Evolutionary conservation across 2,888 invertebrate genomes (phyloP).

Genomic region (Steromphala cineraria): DNA sequence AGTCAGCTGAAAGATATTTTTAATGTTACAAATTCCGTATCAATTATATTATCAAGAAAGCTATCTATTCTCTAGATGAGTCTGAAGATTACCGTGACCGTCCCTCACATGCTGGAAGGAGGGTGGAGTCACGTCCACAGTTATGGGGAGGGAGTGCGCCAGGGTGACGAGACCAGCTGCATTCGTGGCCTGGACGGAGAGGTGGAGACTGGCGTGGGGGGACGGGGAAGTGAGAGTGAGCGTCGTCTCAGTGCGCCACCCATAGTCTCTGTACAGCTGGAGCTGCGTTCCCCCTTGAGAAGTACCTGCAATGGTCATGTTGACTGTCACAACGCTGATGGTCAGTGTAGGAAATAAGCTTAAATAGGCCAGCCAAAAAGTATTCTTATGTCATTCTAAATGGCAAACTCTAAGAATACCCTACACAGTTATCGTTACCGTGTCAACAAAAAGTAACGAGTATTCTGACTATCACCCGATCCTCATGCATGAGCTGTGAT

Average conservation of each 20-base stretch:
- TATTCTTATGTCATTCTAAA: neutral
- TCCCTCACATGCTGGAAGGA: constrained; percentile 43
- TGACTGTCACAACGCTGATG: no score
- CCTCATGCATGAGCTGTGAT: no score
- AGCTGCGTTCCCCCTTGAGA: constrained; percentile 47
- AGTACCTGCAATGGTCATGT: constrained; percentile 38
- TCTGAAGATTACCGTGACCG: constrained; percentile 24
- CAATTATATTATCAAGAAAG: no score
- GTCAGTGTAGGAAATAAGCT: no score
- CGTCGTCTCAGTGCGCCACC: constrained; percentile 44
- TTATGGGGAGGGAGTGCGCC: constrained; percentile 42
- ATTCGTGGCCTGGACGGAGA: constrained; percentile 58
- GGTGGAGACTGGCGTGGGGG: constrained; percentile 47
- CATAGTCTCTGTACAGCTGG: constrained; percentile 45
- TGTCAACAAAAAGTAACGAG: no score
- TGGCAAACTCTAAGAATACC: no score
- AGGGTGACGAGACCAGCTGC: constrained; percentile 47
- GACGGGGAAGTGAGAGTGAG: constrained; percentile 40
- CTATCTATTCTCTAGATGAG: no score
- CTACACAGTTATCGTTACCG: no score
- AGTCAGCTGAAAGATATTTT: no score
- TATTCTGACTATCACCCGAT: no score
- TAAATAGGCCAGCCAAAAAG: no score
- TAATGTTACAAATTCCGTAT: no score
- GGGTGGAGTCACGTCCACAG: constrained; percentile 55